A percentile compares a stretch with the other conserved stretches of the same genome.
Conservation (phyloP, 1,140 invertebrate species). For the Chelonus insularis region DNA sequence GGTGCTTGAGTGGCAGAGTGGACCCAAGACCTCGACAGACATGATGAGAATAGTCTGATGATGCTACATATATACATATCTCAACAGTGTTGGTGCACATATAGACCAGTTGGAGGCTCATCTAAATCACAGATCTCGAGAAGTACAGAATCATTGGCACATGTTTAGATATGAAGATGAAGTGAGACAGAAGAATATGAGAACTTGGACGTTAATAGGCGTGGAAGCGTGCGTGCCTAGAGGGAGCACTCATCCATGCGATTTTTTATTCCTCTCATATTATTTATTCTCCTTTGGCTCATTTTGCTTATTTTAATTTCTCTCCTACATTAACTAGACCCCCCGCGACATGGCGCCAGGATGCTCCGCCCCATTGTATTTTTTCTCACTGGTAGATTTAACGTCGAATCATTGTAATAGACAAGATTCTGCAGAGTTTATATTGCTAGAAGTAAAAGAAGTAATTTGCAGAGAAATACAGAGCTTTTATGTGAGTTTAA, state of each 20-base stretch:
- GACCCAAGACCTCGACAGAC: background rate
- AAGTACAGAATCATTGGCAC: constrained; percentile 40
- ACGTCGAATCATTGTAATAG: too few relatives aligned
- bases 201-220: constrained; percentile 29
- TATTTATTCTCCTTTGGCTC: constrained; percentile 3
- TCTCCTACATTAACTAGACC: constrained; percentile 40
- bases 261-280: background rate
- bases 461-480: too few relatives aligned
- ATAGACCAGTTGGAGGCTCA: constrained; percentile 41
- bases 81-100: too few relatives aligned
- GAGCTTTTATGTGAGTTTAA: constrained; percentile 44
- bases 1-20: background rate
- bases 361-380: constrained; percentile 50
- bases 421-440: too few relatives aligned
- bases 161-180: constrained; percentile 41
- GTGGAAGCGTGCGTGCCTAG: constrained; percentile 24
- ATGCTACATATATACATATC: too few relatives aligned
- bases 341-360: constrained; percentile 61
- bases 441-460: too few relatives aligned
- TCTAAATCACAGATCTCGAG: constrained; percentile 59
- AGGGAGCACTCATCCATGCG: background rate
- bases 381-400: constrained; percentile 26
- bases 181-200: background rate
- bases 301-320: background rate
- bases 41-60: too few relatives aligned